Percentiles rank a stretch among this genome's conserved stretches.
These are phyloP conservation scores for Triplophysa dalaica DNA, from an alignment of 2,113 vertebrate genomes.

Conservation along the genomic window DNA sequence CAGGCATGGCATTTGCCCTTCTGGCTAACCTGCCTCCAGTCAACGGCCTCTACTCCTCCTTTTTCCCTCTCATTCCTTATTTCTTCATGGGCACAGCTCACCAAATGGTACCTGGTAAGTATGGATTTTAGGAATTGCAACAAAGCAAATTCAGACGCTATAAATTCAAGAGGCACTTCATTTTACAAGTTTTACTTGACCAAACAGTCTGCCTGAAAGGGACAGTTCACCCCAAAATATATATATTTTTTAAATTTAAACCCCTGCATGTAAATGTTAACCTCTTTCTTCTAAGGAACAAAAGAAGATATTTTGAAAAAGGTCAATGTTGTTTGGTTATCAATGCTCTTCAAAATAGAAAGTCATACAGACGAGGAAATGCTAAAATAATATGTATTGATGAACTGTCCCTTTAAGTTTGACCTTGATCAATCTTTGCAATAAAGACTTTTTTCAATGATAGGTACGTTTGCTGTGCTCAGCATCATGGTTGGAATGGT, in stretches of 20 bases:
- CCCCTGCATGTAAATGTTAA: too few relatives aligned
- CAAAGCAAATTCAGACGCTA: too few relatives aligned
- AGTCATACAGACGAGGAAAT: too few relatives aligned
- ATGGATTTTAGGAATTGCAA: constrained; percentile 29
- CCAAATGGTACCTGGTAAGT: constrained; percentile 94
- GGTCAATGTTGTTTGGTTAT: too few relatives aligned
- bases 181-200: background rate
- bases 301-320: too few relatives aligned
- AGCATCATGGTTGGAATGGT: constrained; percentile 90
- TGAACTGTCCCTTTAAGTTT: too few relatives aligned
- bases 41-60: constrained; percentile 92
- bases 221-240: too few relatives aligned
- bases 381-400: too few relatives aligned
- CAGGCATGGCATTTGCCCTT: constrained; percentile 91
- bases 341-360: too few relatives aligned
- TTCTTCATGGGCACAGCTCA: constrained; percentile 87
- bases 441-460: constrained; percentile 27
- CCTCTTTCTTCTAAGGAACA: too few relatives aligned
- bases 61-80: constrained; percentile 87
- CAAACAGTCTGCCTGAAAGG: background rate
- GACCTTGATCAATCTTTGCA: background rate
- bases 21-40: constrained; percentile 89
- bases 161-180: background rate
- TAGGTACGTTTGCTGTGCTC: constrained; percentile 90
- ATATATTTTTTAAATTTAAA: too few relatives aligned